Base-by-base conservation (phyloP, 2,888 invertebrate genomes). In the Xanthorhoe spadicearia region DNA sequence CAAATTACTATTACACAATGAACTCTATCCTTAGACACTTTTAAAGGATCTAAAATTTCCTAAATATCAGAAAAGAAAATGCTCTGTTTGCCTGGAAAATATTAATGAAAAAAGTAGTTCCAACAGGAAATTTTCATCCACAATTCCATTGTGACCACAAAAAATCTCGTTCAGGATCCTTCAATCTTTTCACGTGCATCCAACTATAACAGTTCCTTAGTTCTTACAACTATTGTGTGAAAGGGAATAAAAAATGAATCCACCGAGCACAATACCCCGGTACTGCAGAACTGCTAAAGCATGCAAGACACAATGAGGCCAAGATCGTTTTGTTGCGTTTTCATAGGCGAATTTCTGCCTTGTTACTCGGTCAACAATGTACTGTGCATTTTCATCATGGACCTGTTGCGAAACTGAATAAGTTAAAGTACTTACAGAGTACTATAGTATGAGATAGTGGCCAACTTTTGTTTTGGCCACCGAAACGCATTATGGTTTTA, bases 201-300 rank as follows among this genome's bases (percentile, higher is more conserved):
- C 53, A 53, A 38, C 57, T 48, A 54, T 61, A 60, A 50, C 60
- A 61, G 63, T 71, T 63, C 62, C 53, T 59, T 19, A 57, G 59
- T 69, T 66, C 69, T 62, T 65, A 3, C 64, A 65, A 52, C 61
- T 61, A 79, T 77, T 75, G 70, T 76, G 53, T 68, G 23, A 71
- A 75, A 76, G 35, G 57, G 68, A 75, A 75, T 75, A 79, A 79
- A 79, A 78, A 77, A 78, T 74, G 68, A 72, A 76, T 74, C 74
- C 65, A 54, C n/a, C 61, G 70, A 69, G 69, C 67, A 81, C 80
- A 82, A 81, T 77, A 61, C 71, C 52, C 53, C 63, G 59, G 64
- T 67, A 74, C 76, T 77, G 72, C 77, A 56, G 54, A 59, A 61
- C 57, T 43, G 61, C 54, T 64, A 52, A 32, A 54, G 69, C 59